Base-by-base conservation (phyloP, 35 echinoderm and acorn worm species). In the Patiria miniata region DNA sequence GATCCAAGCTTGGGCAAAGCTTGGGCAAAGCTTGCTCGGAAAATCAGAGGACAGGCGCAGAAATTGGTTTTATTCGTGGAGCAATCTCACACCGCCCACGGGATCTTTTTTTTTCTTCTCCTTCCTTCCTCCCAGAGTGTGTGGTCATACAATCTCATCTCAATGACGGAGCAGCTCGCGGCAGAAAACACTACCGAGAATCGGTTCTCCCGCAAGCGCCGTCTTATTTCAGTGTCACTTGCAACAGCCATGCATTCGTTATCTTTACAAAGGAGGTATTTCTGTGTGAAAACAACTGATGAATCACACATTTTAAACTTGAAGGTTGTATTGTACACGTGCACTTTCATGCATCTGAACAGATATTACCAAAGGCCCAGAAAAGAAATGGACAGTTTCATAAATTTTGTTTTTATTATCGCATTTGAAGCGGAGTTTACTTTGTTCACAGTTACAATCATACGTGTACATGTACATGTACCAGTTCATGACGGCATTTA, bases 51-150 rank as follows among this genome's bases (percentile, higher is more conserved):
- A 73, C 14, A 23, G 65, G 65, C 65, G 26, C 26, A 34, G 65
- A 73, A 73, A 73, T 73, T 30, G 23, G 65, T 73, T 73, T 73
- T 7, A 73, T 73, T 73, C 34, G 65, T 73, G 65, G 65, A 73
- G 65, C 65, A 73, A 73, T 73, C 65, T 73, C 34, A 73, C 65
- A 30, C 65, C 26, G 65, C 65, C 65, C 65, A 73, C 26, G 26
- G 65, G 65, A 34, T 73, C 29, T 73, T 26, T 73, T 47, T 47
- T 47, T 47, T 47, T 47, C 65, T 30, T 8, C 2, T 28, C 26
- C 34, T 28, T 73, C 29, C 2, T 28, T 34, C 34, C 14, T 73
- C 65, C 65, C 34, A 23, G 21, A 32, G 65, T 73, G 65, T 73
- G 65, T 73, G 8, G 65, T 30, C 65, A 73, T 73, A 73, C 65